A percentile compares a stretch with the other conserved stretches of the same genome.
Evolutionary conservation across 1,140 invertebrate species (phyloP).

Genomic region (Lamellibrachia luymesi): DNA sequence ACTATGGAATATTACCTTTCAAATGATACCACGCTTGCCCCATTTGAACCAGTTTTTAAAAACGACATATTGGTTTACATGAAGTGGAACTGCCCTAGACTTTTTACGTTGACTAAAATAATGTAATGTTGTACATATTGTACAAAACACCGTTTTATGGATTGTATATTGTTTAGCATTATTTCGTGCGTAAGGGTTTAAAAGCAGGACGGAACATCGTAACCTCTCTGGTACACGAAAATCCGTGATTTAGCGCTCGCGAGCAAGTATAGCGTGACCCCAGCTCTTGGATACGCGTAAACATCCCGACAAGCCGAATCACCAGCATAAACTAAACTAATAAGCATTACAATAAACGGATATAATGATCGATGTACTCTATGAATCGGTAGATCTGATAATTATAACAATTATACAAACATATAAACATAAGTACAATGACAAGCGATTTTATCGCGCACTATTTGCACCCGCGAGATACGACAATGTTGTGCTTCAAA

Average conservation of each 20-base stretch:
- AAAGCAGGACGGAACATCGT: not conserved
- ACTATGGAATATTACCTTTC: too few species aligned
- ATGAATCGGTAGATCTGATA: not conserved
- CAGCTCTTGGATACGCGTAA: not conserved
- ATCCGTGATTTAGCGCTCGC: not conserved
- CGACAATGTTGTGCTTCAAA: constrained; percentile 36
- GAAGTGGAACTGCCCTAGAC: not conserved
- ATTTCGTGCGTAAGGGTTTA: not conserved
- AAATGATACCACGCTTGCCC: too few species aligned
- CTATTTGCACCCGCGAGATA: constrained; percentile 28
- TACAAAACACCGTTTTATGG: not conserved
- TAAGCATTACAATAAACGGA: not conserved
- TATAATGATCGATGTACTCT: not conserved
- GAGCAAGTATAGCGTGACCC: not conserved
- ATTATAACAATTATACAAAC: not conserved
- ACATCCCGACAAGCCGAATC: not conserved
- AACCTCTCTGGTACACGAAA: not conserved
- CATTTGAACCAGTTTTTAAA: too few species aligned
- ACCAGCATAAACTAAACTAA: not conserved
- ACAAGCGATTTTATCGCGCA: constrained; percentile 26
- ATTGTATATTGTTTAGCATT: not conserved
- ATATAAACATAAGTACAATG: not conserved
- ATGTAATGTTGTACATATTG: not conserved
- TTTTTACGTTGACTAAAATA: not conserved
- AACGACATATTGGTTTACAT: too few species aligned